A percentile compares a stretch with the other conserved stretches of the same genome.
Conservation (phyloP, 2,888 invertebrate species). For the Ormyrus pomaceus region DNA sequence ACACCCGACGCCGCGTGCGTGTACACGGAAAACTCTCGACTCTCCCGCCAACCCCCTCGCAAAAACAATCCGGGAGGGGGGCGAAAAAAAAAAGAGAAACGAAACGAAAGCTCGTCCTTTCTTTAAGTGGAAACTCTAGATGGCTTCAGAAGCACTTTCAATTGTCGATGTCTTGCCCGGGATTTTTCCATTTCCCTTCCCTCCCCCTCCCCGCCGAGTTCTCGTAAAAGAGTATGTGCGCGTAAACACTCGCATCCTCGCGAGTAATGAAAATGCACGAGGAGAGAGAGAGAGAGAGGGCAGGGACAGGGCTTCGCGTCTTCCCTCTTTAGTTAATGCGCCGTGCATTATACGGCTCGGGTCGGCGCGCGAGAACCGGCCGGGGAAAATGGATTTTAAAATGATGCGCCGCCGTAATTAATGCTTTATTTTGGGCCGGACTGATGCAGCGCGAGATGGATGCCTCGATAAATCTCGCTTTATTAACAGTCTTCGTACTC, state of each 20-base stretch:
- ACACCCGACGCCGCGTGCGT: conserved; percentile 26
- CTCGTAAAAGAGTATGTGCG: background rate
- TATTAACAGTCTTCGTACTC: background rate
- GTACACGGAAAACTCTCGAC: background rate
- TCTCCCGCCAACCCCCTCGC: no score
- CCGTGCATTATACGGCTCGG: no score
- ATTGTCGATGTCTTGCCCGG: background rate
- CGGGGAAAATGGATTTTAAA: background rate
- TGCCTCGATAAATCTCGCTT: conserved; percentile 5
- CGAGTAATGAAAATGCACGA: conserved; percentile 16
- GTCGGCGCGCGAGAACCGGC: background rate
- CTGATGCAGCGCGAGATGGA: background rate
- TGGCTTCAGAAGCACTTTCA: background rate
- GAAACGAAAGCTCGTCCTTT: background rate
- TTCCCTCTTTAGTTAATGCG: no score
- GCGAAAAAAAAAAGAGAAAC: background rate
- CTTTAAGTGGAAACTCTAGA: background rate
- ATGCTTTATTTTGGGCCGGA: conserved; percentile 7
- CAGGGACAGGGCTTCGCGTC: no score
- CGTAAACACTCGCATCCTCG: conserved; percentile 10
- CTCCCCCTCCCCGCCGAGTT: no score
- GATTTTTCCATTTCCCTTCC: no score
- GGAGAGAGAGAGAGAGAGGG: background rate
- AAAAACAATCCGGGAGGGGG: no score
- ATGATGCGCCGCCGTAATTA: conserved; percentile 7